Evolutionary conservation across 2,888 invertebrate genomes (phyloP).

Genomic region (Drosophila pullipes): DNA sequence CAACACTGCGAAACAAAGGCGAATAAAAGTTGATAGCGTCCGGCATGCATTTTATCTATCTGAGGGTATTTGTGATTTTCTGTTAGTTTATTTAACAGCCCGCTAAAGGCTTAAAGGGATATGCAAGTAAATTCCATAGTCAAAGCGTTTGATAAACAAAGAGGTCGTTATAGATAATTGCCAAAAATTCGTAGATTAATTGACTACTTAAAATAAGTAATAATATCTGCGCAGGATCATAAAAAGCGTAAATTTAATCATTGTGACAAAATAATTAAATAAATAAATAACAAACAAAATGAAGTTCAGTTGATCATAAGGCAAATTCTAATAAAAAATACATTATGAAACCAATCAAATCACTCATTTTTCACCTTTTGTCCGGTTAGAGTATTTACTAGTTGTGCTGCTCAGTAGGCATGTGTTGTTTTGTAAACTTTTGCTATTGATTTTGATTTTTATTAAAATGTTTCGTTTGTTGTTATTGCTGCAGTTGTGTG

Average conservation of each 20-base stretch:
- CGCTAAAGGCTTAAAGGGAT: background rate
- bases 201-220: background rate
- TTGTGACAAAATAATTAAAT: background rate
- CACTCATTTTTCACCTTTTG: background rate
- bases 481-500: slow-evolving; percentile 58
- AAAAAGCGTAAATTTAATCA: background rate
- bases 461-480: slow-evolving; percentile 76
- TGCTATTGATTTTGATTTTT: slow-evolving; percentile 77
- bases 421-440: slow-evolving; percentile 29
- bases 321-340: background rate
- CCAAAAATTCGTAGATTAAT: background rate
- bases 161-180: background rate
- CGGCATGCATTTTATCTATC: slow-evolving; percentile 40
- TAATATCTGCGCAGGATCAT: background rate
- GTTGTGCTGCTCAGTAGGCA: background rate
- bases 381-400: slow-evolving; percentile 16
- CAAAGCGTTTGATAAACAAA: background rate
- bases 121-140: background rate
- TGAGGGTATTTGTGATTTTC: slow-evolving; percentile 24
- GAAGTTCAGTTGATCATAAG: background rate
- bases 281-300: background rate
- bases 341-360: background rate
- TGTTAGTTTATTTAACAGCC: background rate
- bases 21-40: slow-evolving; percentile 76
- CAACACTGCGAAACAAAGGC: slow-evolving; percentile 63